Percentiles rank a stretch among this genome's conserved stretches.
phyloP scores from a whole-genome alignment of 2,888 invertebrate genomes.

The Melipona beecheii region DNA sequence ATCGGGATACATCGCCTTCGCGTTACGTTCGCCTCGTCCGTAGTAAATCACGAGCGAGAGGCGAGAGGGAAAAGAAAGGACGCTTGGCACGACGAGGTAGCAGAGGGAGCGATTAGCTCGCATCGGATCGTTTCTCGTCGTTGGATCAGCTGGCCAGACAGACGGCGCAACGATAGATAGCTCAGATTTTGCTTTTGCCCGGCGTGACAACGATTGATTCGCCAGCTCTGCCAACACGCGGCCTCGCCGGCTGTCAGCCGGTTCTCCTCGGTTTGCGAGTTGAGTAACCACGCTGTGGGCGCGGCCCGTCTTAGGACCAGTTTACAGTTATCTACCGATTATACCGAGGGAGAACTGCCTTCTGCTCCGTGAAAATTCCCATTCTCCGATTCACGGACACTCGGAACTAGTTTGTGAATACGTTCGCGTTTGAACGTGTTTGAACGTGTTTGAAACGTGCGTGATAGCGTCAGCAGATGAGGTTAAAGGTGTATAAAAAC shows the following conservation, averaged over 20 bases:
- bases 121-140: conserved; percentile 11
- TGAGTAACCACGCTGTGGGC: conserved; percentile 66
- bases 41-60: neutral
- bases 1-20: neutral
- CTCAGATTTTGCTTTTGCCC: conserved; percentile 45
- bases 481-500: no score
- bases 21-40: neutral
- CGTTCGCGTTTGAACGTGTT: no score
- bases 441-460: no score
- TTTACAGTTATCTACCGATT: conserved; percentile 61
- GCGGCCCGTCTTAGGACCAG: conserved; percentile 68
- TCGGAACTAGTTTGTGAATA: no score
- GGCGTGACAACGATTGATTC: conserved; percentile 69
- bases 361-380: neutral
- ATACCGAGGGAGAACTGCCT: no score
- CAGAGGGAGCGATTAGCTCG: neutral
- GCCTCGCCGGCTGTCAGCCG: conserved; percentile 64
- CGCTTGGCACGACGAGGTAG: neutral
- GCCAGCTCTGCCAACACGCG: conserved; percentile 54
- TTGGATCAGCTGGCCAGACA: conserved; percentile 61
- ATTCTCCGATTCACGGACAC: neutral
- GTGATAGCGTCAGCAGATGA: no score
- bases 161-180: neutral
- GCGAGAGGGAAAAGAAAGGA: neutral
- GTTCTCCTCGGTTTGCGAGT: conserved; percentile 70